Conservation (phyloP, 2,888 invertebrate species). For the Macaria notata region DNA sequence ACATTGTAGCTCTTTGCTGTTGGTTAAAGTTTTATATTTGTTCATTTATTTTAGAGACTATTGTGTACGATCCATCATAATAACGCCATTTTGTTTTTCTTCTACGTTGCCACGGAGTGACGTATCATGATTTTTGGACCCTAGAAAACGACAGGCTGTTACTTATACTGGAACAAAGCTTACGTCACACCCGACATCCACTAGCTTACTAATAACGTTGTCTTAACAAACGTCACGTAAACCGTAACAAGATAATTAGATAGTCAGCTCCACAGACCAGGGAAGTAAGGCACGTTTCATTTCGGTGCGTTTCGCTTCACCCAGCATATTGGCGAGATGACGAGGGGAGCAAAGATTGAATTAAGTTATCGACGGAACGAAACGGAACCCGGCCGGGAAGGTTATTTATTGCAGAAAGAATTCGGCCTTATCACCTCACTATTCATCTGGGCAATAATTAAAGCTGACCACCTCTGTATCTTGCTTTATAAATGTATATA, state of each 20-base stretch:
- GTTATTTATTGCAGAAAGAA: conserved; percentile 69
- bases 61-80: no score
- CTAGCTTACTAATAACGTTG: neutral
- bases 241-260: conserved; percentile 31
- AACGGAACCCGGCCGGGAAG: conserved; percentile 49
- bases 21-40: no score
- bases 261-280: conserved; percentile 27
- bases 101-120: no score
- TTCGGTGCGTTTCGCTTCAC: conserved; percentile 53
- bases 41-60: no score
- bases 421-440: conserved; percentile 67
- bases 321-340: conserved; percentile 63
- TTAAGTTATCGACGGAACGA: conserved; percentile 69
- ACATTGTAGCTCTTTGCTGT: no score
- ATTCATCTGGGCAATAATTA: conserved; percentile 75
- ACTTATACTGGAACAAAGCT: no score
- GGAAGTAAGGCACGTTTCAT: conserved; percentile 55
- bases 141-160: no score
- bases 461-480: conserved; percentile 50
- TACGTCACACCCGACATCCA: no score
- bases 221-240: conserved; percentile 12
- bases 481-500: neutral
- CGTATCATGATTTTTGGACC: no score
- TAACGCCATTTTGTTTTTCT: no score
- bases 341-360: conserved; percentile 74